Conservation (phyloP, 2,797 vertebrate species). For the Pseudomugil gertrudae region DNA sequence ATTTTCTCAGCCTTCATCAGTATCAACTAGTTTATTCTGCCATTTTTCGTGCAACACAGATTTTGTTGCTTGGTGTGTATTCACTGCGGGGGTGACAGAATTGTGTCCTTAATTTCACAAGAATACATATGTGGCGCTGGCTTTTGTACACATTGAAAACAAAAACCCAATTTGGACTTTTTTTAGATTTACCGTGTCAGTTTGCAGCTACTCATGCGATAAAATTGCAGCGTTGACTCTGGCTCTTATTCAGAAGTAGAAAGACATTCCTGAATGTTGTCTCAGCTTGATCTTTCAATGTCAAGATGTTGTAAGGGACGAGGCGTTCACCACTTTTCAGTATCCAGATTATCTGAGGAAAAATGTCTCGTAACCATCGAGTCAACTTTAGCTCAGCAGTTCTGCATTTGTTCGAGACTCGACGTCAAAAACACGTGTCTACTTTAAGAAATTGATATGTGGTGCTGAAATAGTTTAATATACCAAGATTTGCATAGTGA, state of each 20-base stretch:
- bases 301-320: conserved; percentile 5
- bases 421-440: conserved; percentile 29
- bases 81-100: conserved; percentile 67
- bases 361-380: conserved; percentile 12
- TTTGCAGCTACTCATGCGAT: neutral
- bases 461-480: conserved; percentile 16
- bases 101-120: conserved; percentile 38
- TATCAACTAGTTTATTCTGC: conserved; percentile 55
- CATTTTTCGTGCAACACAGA: conserved; percentile 49
- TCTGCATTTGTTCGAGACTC: conserved; percentile 39
- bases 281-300: conserved; percentile 23
- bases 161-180: conserved; percentile 23
- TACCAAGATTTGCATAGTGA: neutral
- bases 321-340: conserved; percentile 5
- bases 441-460: conserved; percentile 37
- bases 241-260: conserved; percentile 44
- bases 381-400: conserved; percentile 25
- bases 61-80: conserved; percentile 62
- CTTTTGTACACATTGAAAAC: conserved; percentile 31
- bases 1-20: conserved; percentile 30
- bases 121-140: conserved; percentile 20
- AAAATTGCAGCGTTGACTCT: conserved; percentile 26
- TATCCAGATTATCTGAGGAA: conserved; percentile 5
- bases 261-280: conserved; percentile 76
- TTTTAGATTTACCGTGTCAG: conserved; percentile 32